A percentile compares a stretch with the other conserved stretches of the same genome.
phyloP scores from a whole-genome alignment of 2,888 invertebrate genomes.

The Synergus itoensis region DNA sequence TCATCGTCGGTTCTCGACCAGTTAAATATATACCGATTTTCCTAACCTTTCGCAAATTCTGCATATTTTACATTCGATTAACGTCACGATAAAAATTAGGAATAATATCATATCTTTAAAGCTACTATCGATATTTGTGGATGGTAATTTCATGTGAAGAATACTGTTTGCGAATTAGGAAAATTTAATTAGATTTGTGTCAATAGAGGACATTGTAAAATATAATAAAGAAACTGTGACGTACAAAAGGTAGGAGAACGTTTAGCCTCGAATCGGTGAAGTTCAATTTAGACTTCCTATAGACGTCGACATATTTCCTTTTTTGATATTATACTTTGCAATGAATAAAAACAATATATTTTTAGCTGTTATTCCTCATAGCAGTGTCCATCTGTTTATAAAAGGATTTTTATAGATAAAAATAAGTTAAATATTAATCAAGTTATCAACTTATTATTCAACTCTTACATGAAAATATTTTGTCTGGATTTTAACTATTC shows the following conservation, averaged over 20 bases:
- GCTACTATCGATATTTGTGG: not conserved
- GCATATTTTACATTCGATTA: not conserved
- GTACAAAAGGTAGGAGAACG: conserved; percentile 6
- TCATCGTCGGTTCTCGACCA: not conserved
- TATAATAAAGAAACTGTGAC: not conserved
- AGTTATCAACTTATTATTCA: too few relatives aligned
- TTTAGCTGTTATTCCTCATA: too few relatives aligned
- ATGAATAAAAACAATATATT: not conserved
- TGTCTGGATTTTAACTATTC: not conserved
- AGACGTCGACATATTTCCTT: conserved; percentile 2
- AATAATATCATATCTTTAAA: conserved; percentile 3
- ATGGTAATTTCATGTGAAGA: conserved; percentile 3
- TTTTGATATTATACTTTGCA: conserved; percentile 1
- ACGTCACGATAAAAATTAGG: not conserved
- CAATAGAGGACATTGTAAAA: not conserved
- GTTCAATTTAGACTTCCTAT: conserved; percentile 34
- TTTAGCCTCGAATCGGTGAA: conserved; percentile 19
- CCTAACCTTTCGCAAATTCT: conserved; percentile 34
- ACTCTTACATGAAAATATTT: not conserved
- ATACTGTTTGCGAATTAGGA: not conserved
- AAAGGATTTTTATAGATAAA: not conserved
- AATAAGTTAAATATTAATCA: too few relatives aligned
- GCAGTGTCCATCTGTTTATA: too few relatives aligned
- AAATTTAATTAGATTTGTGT: not conserved
- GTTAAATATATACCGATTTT: conserved; percentile 3